Conservation (phyloP, 2,113 vertebrate genomes). For the Eleginops maclovinus region DNA sequence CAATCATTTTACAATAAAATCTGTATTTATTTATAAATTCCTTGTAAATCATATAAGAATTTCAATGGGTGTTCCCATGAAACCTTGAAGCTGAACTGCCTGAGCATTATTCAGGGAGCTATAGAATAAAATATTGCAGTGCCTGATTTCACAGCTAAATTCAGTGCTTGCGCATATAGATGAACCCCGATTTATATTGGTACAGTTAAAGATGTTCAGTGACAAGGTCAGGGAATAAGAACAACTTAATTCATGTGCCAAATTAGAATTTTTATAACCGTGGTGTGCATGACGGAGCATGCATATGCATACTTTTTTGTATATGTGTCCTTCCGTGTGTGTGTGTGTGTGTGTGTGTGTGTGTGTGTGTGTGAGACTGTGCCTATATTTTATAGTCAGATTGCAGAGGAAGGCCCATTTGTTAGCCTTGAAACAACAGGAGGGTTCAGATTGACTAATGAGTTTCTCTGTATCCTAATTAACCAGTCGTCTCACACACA, state of each 20-base stretch:
- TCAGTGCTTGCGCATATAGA: constrained; percentile 72
- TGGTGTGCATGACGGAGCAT: constrained; percentile 39
- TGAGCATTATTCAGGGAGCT: constrained; percentile 54
- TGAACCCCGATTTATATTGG: constrained; percentile 76
- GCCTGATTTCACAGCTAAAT: constrained; percentile 65
- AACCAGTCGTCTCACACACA: constrained; percentile 76
- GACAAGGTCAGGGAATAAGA: constrained; percentile 76
- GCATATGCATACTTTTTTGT: constrained; percentile 62
- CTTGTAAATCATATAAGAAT: constrained; percentile 59
- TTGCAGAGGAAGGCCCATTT: constrained; percentile 79
- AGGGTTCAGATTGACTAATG: constrained; percentile 87
- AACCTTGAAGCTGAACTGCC: constrained; percentile 42
- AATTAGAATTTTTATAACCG: constrained; percentile 77
- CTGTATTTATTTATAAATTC: constrained; percentile 62
- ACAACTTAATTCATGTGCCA: constrained; percentile 79
- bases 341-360: constrained; percentile 24
- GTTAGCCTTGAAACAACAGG: constrained; percentile 83
- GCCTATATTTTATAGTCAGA: constrained; percentile 82
- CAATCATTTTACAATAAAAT: constrained; percentile 61
- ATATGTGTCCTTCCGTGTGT: constrained; percentile 5
- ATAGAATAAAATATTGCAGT: constrained; percentile 68
- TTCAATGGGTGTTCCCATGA: constrained; percentile 49
- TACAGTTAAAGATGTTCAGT: constrained; percentile 74
- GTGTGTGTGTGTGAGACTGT: constrained; percentile 38
- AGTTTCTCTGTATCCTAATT: constrained; percentile 89